Conservation (phyloP, 1,140 invertebrate genomes). For the Lysiphlebus fabarum region DNA sequence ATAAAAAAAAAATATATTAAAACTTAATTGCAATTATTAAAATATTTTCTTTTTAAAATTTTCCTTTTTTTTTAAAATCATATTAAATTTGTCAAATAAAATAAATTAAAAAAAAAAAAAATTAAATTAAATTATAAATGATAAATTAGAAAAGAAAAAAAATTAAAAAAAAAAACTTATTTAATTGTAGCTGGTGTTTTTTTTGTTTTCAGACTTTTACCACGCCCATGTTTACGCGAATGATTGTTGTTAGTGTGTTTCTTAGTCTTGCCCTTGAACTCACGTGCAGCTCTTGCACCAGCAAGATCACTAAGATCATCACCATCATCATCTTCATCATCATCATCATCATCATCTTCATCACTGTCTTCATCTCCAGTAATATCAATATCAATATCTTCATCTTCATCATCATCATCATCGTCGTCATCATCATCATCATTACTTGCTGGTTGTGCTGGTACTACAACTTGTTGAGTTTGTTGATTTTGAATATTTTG, state of each 20-base stretch:
- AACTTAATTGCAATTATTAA: no score
- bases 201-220: constrained; percentile 17
- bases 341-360: constrained; percentile 70
- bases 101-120: constrained; percentile 8
- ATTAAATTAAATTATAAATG: background rate
- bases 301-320: constrained; percentile 64
- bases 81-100: constrained; percentile 16
- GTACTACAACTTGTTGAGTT: constrained; percentile 33
- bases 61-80: no score
- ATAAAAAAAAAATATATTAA: no score
- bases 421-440: constrained; percentile 60
- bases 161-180: constrained; percentile 20
- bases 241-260: constrained; percentile 43
- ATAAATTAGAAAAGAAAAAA: constrained; percentile 3
- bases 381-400: constrained; percentile 49
- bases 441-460: constrained; percentile 48
- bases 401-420: constrained; percentile 39
- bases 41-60: no score
- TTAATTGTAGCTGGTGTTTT: constrained; percentile 15
- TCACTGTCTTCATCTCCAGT: constrained; percentile 62
- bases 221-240: constrained; percentile 22
- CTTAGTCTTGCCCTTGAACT: constrained; percentile 69
- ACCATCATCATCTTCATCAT: constrained; percentile 71
- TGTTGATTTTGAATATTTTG: constrained; percentile 34
- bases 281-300: constrained; percentile 70